phyloP scores from a whole-genome alignment of 2,888 invertebrate species.

The Polydesmus complanatus region DNA sequence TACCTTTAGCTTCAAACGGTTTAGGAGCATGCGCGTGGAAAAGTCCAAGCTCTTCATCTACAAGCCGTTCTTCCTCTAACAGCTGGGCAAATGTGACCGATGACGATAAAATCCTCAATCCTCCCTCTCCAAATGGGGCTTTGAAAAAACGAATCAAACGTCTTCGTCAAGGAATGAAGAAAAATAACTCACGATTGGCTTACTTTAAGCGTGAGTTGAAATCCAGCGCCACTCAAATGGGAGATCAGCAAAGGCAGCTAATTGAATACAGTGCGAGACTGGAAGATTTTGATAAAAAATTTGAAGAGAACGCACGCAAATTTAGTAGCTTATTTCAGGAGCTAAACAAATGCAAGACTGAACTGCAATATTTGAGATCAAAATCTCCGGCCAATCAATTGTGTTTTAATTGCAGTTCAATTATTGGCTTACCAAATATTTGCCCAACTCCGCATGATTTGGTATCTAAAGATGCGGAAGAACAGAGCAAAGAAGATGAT shows the following conservation, averaged over 20 bases:
- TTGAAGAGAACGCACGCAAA: slow-evolving; percentile 75
- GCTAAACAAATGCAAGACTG: slow-evolving; percentile 80
- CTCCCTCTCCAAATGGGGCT: slow-evolving; percentile 32
- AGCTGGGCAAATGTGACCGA: not conserved
- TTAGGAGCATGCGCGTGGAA: slow-evolving; percentile 16
- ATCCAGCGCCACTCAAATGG: slow-evolving; percentile 64
- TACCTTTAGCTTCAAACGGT: slow-evolving; percentile 2
- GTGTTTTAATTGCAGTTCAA: slow-evolving; percentile 12
- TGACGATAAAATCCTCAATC: slow-evolving; percentile 11
- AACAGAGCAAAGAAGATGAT: not conserved
- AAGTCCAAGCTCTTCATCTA: slow-evolving; percentile 3
- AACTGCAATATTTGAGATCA: slow-evolving; percentile 79
- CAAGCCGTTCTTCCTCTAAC: not conserved
- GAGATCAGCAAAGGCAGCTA: slow-evolving; percentile 64
- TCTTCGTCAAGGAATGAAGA: slow-evolving; percentile 78
- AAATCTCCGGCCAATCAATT: slow-evolving; percentile 58
- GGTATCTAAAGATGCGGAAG: not conserved
- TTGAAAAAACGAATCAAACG: slow-evolving; percentile 70
- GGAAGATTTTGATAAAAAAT: slow-evolving; percentile 79
- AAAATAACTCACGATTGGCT: slow-evolving; percentile 16
- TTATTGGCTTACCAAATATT: not conserved
- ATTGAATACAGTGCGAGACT: slow-evolving; percentile 67
- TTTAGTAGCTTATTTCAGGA: slow-evolving; percentile 77
- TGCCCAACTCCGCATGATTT: not conserved
- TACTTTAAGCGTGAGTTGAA: slow-evolving; percentile 46